phyloP scores from a whole-genome alignment of 2,888 invertebrate genomes.

The Hyalella azteca region DNA sequence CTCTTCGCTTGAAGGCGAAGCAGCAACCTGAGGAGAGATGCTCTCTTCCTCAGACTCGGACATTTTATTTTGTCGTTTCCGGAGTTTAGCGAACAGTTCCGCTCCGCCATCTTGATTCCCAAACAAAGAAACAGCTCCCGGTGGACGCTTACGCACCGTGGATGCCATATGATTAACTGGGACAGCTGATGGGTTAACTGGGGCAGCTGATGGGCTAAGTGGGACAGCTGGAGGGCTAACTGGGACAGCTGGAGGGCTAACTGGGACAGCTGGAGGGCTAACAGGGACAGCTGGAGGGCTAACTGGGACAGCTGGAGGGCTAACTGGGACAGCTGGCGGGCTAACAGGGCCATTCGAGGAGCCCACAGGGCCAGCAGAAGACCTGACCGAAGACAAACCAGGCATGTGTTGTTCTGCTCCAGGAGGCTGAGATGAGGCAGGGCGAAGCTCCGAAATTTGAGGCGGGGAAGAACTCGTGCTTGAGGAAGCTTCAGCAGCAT shows the following conservation, averaged over 20 bases:
- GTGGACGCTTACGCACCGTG: conserved; percentile 4
- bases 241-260: not conserved
- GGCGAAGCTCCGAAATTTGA: not conserved
- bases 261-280: not conserved
- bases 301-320: no score
- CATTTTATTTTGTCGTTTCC: conserved; percentile 11
- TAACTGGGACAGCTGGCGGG: no score
- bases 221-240: no score
- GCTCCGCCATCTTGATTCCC: not conserved
- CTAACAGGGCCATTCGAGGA: not conserved
- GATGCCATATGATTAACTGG: not conserved
- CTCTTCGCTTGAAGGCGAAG: no score
- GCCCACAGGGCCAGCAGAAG: not conserved
- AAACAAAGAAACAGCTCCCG: not conserved
- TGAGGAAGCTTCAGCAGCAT: not conserved
- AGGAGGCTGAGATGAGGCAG: not conserved
- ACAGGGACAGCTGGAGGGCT: not conserved
- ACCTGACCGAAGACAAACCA: not conserved
- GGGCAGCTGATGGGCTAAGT: no score
- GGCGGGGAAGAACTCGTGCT: no score
- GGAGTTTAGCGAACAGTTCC: conserved; percentile 38
- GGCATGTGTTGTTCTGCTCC: not conserved
- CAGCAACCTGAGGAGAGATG: not conserved
- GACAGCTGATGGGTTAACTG: not conserved
- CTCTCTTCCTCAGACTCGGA: not conserved